Evolutionary conservation across 2,888 invertebrate species (phyloP).

Genomic region (Rhingia campestris): DNA sequence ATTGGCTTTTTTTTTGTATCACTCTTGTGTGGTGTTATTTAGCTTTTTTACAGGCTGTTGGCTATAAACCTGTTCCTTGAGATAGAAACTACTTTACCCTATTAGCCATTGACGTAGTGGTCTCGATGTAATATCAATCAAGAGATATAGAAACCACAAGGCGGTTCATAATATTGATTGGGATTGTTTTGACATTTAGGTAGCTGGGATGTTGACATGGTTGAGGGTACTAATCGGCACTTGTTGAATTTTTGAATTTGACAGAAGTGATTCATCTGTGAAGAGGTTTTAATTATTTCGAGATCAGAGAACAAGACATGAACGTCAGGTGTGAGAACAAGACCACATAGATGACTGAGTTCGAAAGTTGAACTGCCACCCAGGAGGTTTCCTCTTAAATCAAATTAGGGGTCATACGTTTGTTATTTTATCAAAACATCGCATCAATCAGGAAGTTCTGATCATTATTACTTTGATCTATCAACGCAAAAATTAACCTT

Average conservation of each 20-base stretch:
- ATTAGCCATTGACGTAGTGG: slow-evolving; percentile 45
- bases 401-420: no score
- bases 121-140: slow-evolving; percentile 65
- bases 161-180: slow-evolving; percentile 45
- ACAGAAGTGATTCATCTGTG: not conserved
- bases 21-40: slow-evolving; percentile 7
- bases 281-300: no score
- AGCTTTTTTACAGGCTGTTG: slow-evolving; percentile 46
- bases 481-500: no score
- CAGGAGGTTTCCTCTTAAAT: no score
- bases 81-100: slow-evolving; percentile 31
- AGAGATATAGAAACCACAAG: slow-evolving; percentile 41
- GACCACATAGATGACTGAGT: no score
- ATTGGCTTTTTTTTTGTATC: slow-evolving; percentile 16
- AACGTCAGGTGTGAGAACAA: no score
- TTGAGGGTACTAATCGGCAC: not conserved
- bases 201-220: slow-evolving; percentile 7
- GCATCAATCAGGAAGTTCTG: no score
- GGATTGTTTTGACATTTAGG: slow-evolving; percentile 63
- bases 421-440: no score
- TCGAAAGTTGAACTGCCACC: no score
- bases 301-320: no score
- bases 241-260: not conserved
- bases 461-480: no score
- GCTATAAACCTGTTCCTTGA: slow-evolving; percentile 53